phyloP scores from a whole-genome alignment of 2,888 invertebrate species.

The Coelopa pilipes region DNA sequence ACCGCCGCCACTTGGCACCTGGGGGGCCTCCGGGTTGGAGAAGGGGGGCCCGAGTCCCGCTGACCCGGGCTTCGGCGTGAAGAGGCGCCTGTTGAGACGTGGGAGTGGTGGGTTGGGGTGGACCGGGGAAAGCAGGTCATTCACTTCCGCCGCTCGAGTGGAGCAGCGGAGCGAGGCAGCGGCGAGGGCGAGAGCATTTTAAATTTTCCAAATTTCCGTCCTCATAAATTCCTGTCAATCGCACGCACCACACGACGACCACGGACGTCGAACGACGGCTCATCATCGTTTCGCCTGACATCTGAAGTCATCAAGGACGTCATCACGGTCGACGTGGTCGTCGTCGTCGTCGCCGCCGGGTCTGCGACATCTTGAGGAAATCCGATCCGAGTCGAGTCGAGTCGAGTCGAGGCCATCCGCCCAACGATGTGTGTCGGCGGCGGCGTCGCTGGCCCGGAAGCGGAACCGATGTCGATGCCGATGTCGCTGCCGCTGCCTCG shows the following conservation, averaged over 20 bases:
- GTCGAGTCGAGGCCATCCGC: too few species aligned
- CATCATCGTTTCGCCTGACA: constrained; percentile 29
- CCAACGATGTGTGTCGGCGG: too few species aligned
- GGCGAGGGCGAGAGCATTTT: background rate
- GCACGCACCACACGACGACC: constrained; percentile 45
- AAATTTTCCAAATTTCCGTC: background rate
- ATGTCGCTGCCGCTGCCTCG: background rate
- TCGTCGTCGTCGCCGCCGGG: background rate
- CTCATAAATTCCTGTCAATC: constrained; percentile 47
- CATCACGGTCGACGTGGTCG: background rate
- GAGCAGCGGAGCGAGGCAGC: too few species aligned
- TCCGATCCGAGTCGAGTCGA: too few species aligned
- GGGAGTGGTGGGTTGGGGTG: background rate
- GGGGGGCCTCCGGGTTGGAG: background rate
- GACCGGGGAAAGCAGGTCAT: constrained; percentile 24
- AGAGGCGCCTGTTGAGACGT: background rate
- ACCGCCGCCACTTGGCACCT: constrained; percentile 18
- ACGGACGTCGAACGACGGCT: constrained; percentile 46
- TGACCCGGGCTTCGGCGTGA: too few species aligned
- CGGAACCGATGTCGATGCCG: constrained; percentile 25
- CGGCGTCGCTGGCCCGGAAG: background rate
- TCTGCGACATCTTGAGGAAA: constrained; percentile 29
- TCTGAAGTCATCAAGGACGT: constrained; percentile 9
- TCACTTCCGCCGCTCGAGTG: background rate
- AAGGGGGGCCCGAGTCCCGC: background rate